Conservation (phyloP, 2,888 invertebrate genomes). For the Polyommatus iphigenia region DNA sequence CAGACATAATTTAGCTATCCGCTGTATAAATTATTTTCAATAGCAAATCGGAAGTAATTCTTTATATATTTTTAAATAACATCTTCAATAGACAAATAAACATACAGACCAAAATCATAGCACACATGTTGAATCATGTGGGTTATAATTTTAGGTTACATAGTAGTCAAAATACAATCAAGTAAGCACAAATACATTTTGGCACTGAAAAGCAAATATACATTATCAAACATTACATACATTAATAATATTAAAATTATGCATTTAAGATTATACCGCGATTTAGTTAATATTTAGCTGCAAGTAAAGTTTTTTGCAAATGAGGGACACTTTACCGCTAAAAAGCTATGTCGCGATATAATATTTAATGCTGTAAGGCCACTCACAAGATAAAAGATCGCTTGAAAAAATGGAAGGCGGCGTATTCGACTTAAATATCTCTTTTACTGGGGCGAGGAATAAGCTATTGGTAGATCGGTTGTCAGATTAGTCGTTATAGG, state of each 20-base stretch:
- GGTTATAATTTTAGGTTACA: background rate
- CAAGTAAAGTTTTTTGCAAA: background rate
- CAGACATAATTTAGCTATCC: background rate
- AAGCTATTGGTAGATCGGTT: too few relatives aligned
- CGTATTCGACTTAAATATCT: too few relatives aligned
- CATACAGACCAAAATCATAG: background rate
- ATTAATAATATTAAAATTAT: background rate
- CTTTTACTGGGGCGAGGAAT: too few relatives aligned
- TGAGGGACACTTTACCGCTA: background rate
- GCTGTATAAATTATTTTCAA: background rate
- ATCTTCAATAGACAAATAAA: background rate
- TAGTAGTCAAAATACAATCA: background rate
- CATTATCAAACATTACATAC: constrained; percentile 10
- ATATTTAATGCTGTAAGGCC: background rate
- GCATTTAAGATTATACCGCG: background rate
- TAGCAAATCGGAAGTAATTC: too few relatives aligned
- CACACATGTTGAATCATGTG: background rate
- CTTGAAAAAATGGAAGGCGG: too few relatives aligned
- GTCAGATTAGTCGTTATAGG: too few relatives aligned
- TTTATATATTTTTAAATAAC: background rate
- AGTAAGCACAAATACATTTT: background rate
- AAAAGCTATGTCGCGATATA: background rate
- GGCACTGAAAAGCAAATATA: constrained; percentile 11
- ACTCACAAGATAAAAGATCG: background rate
- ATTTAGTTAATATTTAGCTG: background rate